Base-by-base conservation (phyloP, 1,140 invertebrate species). In the Archegozetes longisetosus region DNA sequence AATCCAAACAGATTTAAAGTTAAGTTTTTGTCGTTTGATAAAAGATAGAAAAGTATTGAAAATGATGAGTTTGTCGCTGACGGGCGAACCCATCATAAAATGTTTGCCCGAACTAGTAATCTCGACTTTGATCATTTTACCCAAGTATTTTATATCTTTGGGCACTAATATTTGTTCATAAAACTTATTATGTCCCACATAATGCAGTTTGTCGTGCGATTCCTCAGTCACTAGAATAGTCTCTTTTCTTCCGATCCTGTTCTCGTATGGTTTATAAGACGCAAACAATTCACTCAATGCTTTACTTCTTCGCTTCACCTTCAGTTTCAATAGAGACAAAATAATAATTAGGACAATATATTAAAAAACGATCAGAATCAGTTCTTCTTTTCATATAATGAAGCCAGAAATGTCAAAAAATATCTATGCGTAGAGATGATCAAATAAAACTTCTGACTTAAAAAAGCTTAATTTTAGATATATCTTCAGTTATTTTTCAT, bases 151-250 rank as follows among this genome's bases (percentile, higher is more conserved):
- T 6, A 84, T 75, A 24, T 81, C 74, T 73, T 85, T 85, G 0
- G 87, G 86, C 0, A 94, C 77, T 40, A 94, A 71, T 3, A 82
- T 83, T 77, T 98, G 95, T 71, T 97, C 90, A 70, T 98, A 98
- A 68, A 75, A 86, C 70, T 95, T 88, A 72, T 97, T 98, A 72
- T 98, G 94, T 0, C 81, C 91, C 2, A 98, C 93, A 70, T 81
- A 94, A 73, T 89, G 84, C 47, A 84, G 77, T 66, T 84, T 84
- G 71, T 97, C 93, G 69, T 93, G 83, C 0, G 94, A 92, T 51
- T 86, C 71, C 73, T 98, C 94, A 0, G 93, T 97, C 0, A 98
- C 86, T 0, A 98, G 71, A 1, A 97, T 84, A 13, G 83, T 76
- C 17, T 24, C 17, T 61, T 94, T 83, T 6, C 80, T 69, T 1